Base-by-base conservation (phyloP, 2,888 invertebrate species). In the Tortrix viridana region DNA sequence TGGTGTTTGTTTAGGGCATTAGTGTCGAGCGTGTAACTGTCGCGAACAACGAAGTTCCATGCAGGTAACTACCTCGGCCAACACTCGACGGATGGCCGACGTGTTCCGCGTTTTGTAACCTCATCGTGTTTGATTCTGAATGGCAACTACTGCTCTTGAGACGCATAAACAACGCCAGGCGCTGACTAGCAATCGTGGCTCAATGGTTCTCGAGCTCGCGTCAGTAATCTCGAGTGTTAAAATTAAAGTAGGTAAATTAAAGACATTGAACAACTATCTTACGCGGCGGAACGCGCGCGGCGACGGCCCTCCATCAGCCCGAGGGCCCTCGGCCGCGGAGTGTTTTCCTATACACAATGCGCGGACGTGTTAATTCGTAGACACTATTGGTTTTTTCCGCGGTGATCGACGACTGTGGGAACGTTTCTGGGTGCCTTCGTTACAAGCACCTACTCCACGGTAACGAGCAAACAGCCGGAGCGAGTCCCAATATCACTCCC, bases 341-440 rank as follows among this genome's bases (percentile, higher is more conserved):
- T 90, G 91, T 91, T 91, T 91, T 91, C 88, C 81, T 89, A 89
- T 86, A 89, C 86, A 88, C 87, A 86, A 81, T 83, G 82, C 81
- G 76, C 84, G 81, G 89, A 92, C 90, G 92, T 92, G 92, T 92
- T 92, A 92, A 92, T 92, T 92, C 89, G 84, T 90, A 90, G 91
- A 89, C 84, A 89, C 84, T 87, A 84, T 83, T 85, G 85, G 88
- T 90, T 85, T 90, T 90, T 86, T 88, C 85, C 79, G 84, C 81
- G 75, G 85, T 86, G 88, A 89, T 89, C 87, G 91, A 88, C 86
- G 90, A 89, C 90, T 91, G 92, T 92, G 92, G 92, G 92, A 92
- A 92, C 81, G 77, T 81, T 88, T 86, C 87, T 82, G 81, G 89
- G 84, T 88, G 89, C 86, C 84, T 90, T 88, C 88, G 85, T 89